These are phyloP conservation scores for Chrysaora quinquecirrha DNA, from an alignment of 30 jellyfish, hydroid and myxozoan genomes.

Conservation along the genomic window DNA sequence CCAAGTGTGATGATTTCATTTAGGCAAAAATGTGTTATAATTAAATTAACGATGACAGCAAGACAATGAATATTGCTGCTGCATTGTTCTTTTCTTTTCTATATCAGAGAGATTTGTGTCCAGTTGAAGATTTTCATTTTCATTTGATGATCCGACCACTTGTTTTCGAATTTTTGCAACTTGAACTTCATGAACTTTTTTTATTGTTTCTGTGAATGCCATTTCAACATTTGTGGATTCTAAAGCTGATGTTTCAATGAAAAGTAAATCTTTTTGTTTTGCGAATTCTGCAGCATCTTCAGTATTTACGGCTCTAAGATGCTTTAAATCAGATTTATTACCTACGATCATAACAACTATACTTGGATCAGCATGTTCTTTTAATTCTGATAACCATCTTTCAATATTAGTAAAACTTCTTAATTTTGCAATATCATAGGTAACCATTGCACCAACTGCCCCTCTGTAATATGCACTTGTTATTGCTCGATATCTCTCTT, in stretches of 20 bases:
- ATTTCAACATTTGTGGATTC: constrained; percentile 95
- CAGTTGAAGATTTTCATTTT: too few relatives aligned
- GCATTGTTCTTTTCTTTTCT: too few relatives aligned
- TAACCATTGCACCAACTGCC: constrained; percentile 98
- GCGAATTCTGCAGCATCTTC: constrained; percentile 99
- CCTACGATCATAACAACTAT: constrained; percentile 97
- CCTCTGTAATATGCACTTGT: constrained; percentile 98
- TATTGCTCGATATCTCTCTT: constrained; percentile 97
- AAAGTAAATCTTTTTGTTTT: constrained; percentile 83
- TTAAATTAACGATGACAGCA: too few relatives aligned
- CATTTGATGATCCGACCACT: constrained; percentile 17
- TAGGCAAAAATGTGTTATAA: too few relatives aligned
- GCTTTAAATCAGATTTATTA: constrained; percentile 89
- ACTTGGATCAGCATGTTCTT: constrained; percentile 94
- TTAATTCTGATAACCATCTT: constrained; percentile 90
- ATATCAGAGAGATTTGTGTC: too few relatives aligned
- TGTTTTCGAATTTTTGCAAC: constrained; percentile 78
- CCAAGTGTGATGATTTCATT: too few relatives aligned
- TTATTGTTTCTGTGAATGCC: constrained; percentile 88
- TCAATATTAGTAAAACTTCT: constrained; percentile 83
- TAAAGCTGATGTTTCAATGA: constrained; percentile 97
- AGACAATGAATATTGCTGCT: too few relatives aligned
- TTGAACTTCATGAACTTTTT: constrained; percentile 91
- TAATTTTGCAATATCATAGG: constrained; percentile 91
- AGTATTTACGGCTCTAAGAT: constrained; percentile 91